Evolutionary conservation across 1,140 invertebrate species (phyloP), one percentile per base, ranked within the genome.

Genomic region (Glossosoma conforme): DNA sequence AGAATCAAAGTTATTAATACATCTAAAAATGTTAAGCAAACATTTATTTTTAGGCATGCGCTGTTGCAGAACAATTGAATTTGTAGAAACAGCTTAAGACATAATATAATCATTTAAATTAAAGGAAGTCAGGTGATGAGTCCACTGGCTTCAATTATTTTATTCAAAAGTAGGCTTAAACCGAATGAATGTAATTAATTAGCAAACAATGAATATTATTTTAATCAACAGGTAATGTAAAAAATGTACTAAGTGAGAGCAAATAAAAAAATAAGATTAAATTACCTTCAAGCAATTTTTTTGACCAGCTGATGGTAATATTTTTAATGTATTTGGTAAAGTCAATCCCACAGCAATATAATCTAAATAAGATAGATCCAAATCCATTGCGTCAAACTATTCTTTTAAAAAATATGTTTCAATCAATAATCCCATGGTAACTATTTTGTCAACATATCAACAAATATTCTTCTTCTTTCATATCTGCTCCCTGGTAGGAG

Each of bases 311-410:
- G 35, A 25, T 22, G 51, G 47, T 13, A 58, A 28, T 17, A 52
- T 47, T 51, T 58, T 58, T 22, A 58, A 24, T 10, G 56, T 46
- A 45, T 58, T 58, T 21, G 46, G 37, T 32, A 41, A 38, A 32
- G 51, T 54, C 43, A 58, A 37, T 18, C 56, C 56, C n/a, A 58
- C 36, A 3, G 42, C 35, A 17, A 43, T 42, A 43, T 54, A 58
- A 46, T 58, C 56, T 19, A 33, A 37, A 22, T 54, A 49, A 36
- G 43, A 49, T 18, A 58, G 36, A 28, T 58, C 56, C 14, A 58
- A 44, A 41, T 58, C 56, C 56, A 58, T 58, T 30, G 22, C 43
- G 24, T 44, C 13, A 15, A 14, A 41, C 24, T 17, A 30, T 30
- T 32, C 19, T 2, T 17, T 18, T 5, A 42, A 35, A 3, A n/a